Base-by-base conservation (phyloP, 1,140 invertebrate genomes). In the Planococcus citri region DNA sequence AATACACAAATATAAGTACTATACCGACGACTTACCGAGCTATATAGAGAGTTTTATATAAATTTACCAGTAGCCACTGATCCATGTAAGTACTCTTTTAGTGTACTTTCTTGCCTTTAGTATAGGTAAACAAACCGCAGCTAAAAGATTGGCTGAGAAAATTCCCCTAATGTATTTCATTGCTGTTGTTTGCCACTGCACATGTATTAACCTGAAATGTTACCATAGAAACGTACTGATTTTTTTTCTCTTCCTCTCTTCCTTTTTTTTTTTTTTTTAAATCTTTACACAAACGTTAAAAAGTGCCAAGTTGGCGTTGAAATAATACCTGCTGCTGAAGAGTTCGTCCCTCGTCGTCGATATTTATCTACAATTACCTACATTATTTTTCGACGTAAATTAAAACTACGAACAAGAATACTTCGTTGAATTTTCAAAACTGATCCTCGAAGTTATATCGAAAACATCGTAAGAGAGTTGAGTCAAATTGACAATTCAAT, bases 61-160 rank as follows among this genome's bases (percentile, higher is more conserved):
- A 22, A 9, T 22, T 2, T 25, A 64, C 60, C 60, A 10, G 20
- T 27, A 24, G 21, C 25, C 60, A 64, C 6, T 27, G 22, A 64
- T 27, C 22, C 25, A 64, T 24, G 25, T 14, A 9, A 64, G 9
- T 64, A 9, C 25, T 14, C 14, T 27, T 22, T 60, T 20, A 8
- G 21, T 6, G 4, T 60, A 20, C 20, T 20, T 64, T 64, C 60
- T 64, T 64, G 10, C 60, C 60, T 27, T 64, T 33, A 6, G 1
- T 24, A 17, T 64, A 64, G 24, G 60, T 64, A 64, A 64, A 64
- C 60, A 64, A 64, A 64, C 60, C 60, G 60, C 60, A 25, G 20
- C 60, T 64, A 64, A 25, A 64, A 64, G 60, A 64, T 64, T 64
- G 60, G 60, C 60, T 64, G 60, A 64, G 60, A 64, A 64, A 64